A percentile compares a stretch with the other conserved stretches of the same genome.
Conservation (phyloP, 2,888 invertebrate genomes). For the Diabrotica balteata region DNA sequence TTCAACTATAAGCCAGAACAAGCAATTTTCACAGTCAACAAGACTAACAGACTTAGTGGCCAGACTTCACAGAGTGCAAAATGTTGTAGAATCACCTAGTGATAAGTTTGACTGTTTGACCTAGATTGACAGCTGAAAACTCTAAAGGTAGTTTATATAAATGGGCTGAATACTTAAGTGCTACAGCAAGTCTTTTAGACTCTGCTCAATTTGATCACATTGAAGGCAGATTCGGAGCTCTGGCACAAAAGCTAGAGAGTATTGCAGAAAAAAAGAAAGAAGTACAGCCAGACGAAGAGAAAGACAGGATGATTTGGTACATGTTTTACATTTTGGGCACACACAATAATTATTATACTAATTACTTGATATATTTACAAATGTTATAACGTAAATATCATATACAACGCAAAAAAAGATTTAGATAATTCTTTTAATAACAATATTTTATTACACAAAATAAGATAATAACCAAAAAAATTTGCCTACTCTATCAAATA, state of each 20-base stretch:
- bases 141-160: conserved; percentile 66
- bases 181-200: conserved; percentile 82
- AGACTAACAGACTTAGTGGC: conserved; percentile 85
- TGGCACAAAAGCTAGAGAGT: conserved; percentile 80
- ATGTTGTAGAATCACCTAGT: conserved; percentile 80
- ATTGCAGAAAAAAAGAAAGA: conserved; percentile 67
- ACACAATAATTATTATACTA: too few species aligned
- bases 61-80: conserved; percentile 83
- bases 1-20: conserved; percentile 72
- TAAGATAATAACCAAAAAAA: too few species aligned
- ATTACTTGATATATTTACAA: too few species aligned
- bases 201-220: conserved; percentile 82
- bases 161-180: conserved; percentile 78
- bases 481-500: too few species aligned
- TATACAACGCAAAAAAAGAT: too few species aligned
- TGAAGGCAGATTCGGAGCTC: conserved; percentile 78
- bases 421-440: too few species aligned
- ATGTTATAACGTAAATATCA: too few species aligned
- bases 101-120: conserved; percentile 84
- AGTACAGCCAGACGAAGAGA: conserved; percentile 66
- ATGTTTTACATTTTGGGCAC: too few species aligned
- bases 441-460: too few species aligned
- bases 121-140: conserved; percentile 60
- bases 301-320: conserved; percentile 64
- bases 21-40: conserved; percentile 76